Evolutionary conservation across 2,888 invertebrate genomes (phyloP), one percentile per base, ranked within the genome.

Genomic region (Andrena camellia): DNA sequence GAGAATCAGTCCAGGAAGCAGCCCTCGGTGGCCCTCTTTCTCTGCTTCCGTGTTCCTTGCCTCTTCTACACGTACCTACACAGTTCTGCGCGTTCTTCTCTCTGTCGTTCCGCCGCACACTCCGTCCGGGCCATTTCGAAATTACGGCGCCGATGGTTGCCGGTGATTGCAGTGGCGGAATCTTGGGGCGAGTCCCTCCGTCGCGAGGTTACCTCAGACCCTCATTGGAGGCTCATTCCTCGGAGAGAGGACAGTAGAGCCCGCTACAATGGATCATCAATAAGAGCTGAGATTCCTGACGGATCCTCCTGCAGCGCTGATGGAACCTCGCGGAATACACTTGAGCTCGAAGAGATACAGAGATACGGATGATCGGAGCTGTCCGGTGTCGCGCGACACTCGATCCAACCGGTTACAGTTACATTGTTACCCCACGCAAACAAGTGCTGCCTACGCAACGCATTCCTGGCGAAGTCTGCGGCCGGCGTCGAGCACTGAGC

Each of bases 1-100:
- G 31, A 66, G 86, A 80, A 74, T 68, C 72, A 54, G 62, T 85
- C 74, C 83, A 88, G 81, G 88, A 89, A 88, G 64, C 80, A 79
- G 67, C 79, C 83, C 81, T 72, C 54, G 50, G 35, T 54, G 29
- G 68, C 75, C 71, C 67, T 57, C 63, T 72, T 79, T 57, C 71
- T 48, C 2, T 31, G 48, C 71, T 76, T 77, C 70, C 76, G 70
- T 68, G 54, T 67, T 66, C 73, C 69, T 67, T 35, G 54, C 33
- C 20, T 42, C 35, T 29, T 35, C 26, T 29, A 13, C 13, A n/a
- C 64, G 4, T 48, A n/a, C 64, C 2, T 48, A 1, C 42, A 42
- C 13, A 5, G 17, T 42, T 42, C 42, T 17, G 1, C 42, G 42
- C 17, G n/a, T 59, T 62, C 67, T 57, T 54, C 23, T 8, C 26